Evolutionary conservation across 2,113 vertebrate genomes (phyloP), one percentile per base, ranked within the genome.

Genomic region (Dicaeum eximium): DNA sequence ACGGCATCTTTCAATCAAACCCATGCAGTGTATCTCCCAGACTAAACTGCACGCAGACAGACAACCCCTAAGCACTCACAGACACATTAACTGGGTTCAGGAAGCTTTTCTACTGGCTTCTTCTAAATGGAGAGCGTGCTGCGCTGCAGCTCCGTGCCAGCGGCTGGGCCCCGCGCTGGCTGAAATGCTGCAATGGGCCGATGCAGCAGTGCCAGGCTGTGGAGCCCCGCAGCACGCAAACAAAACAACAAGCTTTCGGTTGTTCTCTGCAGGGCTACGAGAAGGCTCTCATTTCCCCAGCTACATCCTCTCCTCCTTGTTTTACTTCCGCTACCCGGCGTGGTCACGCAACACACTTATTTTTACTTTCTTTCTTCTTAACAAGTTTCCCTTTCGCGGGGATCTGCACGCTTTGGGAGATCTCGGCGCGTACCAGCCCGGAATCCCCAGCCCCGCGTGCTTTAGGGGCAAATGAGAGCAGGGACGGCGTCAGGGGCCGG

Each of bases 31-130:
- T 3, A 30, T 24, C 50, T 45, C 38, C 50, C 42, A 37, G 50
- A 31, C 51, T 54, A 6, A 38, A 2, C 7, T 0, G 53, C 40
- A 31, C 1, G 4, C 1, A 56, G 31, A 37, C 1, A 58, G 21
- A 57, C 74, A 90, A 31, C 35, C 33, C 33, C 25, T 13, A 25
- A 69, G 54, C 54, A 33, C 15, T 13, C 50, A 10, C 50, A 14
- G 70, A 10, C 38, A 31, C 86, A 4, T 13, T 19, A 45, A 31
- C 23, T 2, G 56, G 22, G 7, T 4, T 8, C 28, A 33, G 56
- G 37, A 69, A 56, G 73, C 71, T 48, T 75, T 72, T 30, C 47
- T 27, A 9, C 25, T 0, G 24, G 23, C 38, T 73, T 38, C 10
- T 66, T 22, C 30, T 21, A 31, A 56, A 60, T 1, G 45, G 65